Percentiles rank a stretch among this genome's conserved stretches.
These are phyloP conservation scores for Crepidodera aurea DNA, from an alignment of 2,888 invertebrate genomes.

Conservation along the genomic window DNA sequence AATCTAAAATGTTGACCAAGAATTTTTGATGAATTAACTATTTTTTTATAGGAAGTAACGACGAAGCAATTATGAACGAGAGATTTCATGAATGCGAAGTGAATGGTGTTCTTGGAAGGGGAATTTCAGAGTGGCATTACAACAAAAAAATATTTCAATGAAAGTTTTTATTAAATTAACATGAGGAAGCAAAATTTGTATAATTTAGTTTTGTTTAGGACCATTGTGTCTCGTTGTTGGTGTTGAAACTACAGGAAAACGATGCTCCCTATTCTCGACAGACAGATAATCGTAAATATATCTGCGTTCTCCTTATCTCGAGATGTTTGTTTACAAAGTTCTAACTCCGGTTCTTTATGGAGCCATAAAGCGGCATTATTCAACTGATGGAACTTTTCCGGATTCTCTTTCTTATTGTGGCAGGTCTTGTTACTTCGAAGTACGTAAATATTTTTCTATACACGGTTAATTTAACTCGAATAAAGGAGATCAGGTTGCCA, in stretches of 20 bases:
- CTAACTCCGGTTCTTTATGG: conserved; percentile 12
- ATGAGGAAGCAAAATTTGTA: no score
- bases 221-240: no score
- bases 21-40: no score
- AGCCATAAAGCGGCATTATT: conserved; percentile 9
- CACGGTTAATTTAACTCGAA: not conserved
- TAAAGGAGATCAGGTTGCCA: no score
- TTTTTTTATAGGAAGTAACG: conserved; percentile 67
- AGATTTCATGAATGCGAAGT: conserved; percentile 66
- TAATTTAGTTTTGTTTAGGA: no score
- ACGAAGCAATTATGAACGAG: conserved; percentile 75
- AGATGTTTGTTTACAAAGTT: conserved; percentile 14
- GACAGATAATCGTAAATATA: not conserved
- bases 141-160: conserved; percentile 55
- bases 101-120: conserved; percentile 72
- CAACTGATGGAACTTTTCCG: conserved; percentile 1
- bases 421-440: not conserved
- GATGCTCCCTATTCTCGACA: no score
- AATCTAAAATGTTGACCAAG: no score
- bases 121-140: conserved; percentile 79
- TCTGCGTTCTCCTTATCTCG: not conserved
- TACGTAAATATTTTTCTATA: not conserved
- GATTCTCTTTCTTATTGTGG: not conserved
- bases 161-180: not conserved
- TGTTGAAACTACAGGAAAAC: no score